Conservation (phyloP, 2,797 vertebrate species). For the Podarcis lilfordi region DNA sequence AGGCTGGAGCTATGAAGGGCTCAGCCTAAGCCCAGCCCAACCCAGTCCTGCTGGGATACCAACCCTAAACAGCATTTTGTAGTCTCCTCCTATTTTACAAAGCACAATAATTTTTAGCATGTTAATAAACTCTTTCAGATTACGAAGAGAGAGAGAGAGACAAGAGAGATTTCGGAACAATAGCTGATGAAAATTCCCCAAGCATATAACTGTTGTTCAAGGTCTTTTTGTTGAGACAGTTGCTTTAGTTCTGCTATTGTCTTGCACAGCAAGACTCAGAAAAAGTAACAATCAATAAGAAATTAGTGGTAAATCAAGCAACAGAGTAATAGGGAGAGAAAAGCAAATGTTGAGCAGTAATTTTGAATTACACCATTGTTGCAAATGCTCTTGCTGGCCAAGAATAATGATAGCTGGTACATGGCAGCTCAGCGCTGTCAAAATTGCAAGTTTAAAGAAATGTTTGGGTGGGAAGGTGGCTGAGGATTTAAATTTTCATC, state of each 20-base stretch:
- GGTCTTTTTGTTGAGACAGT: slow-evolving; percentile 38
- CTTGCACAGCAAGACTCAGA: background rate
- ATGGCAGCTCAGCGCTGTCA: background rate
- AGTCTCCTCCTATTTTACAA: too few species aligned
- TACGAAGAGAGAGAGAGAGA: slow-evolving; percentile 13
- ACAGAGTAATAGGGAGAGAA: background rate
- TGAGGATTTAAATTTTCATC: background rate
- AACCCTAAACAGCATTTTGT: background rate
- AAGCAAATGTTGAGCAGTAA: slow-evolving; percentile 17
- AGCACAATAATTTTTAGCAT: background rate
- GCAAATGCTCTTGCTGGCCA: background rate
- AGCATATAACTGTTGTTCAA: slow-evolving; percentile 34
- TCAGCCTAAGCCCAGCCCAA: background rate
- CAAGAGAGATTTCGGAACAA: slow-evolving; percentile 25
- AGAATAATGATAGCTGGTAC: background rate
- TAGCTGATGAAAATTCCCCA: slow-evolving; percentile 41
- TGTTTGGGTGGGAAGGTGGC: background rate
- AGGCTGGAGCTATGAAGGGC: too few species aligned
- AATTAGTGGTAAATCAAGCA: slow-evolving; percentile 28
- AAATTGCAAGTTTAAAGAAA: background rate
- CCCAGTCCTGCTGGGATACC: background rate
- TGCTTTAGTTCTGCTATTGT: slow-evolving; percentile 20
- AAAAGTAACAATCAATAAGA: slow-evolving; percentile 33
- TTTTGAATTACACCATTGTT: slow-evolving; percentile 21
- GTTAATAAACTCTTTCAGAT: slow-evolving; percentile 53